phyloP scores from a whole-genome alignment of 2,113 vertebrate species.

The Psilopogon haemacephalus region DNA sequence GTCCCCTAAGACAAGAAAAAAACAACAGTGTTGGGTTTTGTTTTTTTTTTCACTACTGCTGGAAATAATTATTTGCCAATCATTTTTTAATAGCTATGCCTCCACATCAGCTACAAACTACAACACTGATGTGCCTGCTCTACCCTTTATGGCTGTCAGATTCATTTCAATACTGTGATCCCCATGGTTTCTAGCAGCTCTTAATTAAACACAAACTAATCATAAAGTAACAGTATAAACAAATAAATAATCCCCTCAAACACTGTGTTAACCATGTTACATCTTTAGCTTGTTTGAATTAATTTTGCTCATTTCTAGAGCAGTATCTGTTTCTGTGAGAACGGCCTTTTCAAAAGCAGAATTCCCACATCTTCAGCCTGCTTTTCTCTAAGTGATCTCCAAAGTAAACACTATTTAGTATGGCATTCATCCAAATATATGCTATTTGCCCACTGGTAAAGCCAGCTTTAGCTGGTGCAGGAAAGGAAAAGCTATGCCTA shows the following conservation, averaged over 20 bases:
- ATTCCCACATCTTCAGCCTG: slow-evolving; percentile 55
- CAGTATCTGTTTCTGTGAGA: slow-evolving; percentile 55
- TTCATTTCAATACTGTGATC: slow-evolving; percentile 61
- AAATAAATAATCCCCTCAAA: slow-evolving; percentile 24
- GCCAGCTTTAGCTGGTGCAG: slow-evolving; percentile 47
- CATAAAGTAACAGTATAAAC: slow-evolving; percentile 59
- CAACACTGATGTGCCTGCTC: neutral
- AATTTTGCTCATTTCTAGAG: slow-evolving; percentile 35
- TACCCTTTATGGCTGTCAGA: slow-evolving; percentile 61
- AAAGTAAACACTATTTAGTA: slow-evolving; percentile 69
- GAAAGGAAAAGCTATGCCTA: neutral
- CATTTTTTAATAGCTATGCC: neutral
- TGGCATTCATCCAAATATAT: slow-evolving; percentile 66
- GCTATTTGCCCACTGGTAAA: slow-evolving; percentile 64
- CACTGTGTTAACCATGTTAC: slow-evolving; percentile 37
- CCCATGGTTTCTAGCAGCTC: slow-evolving; percentile 52
- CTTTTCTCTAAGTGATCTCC: slow-evolving; percentile 62
- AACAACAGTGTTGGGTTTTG: neutral
- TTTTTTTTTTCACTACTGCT: neutral
- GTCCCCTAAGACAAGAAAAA: neutral
- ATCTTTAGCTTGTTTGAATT: slow-evolving; percentile 59
- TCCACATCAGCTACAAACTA: neutral
- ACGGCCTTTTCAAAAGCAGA: slow-evolving; percentile 64
- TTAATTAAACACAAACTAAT: slow-evolving; percentile 77
- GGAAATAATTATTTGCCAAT: slow-evolving; percentile 21